These are phyloP conservation scores for Stenopsyche tienmushanensis DNA, from an alignment of 1,140 invertebrate species.

Conservation along the genomic window DNA sequence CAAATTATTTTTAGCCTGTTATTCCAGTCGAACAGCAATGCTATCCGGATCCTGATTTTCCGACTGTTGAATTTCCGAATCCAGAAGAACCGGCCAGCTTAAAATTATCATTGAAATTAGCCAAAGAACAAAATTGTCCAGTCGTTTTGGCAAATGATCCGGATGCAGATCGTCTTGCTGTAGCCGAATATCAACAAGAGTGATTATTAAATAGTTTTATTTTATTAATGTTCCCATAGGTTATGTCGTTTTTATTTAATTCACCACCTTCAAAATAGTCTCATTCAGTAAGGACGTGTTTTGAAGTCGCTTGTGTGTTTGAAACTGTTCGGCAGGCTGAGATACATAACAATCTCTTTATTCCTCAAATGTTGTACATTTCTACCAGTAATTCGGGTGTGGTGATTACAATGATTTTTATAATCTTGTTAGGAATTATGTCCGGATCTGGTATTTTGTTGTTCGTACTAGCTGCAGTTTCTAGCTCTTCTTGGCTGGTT, in stretches of 20 bases:
- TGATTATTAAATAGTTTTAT: constrained; percentile 42
- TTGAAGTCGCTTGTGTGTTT: background rate
- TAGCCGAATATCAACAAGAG: constrained; percentile 74
- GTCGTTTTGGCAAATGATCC: constrained; percentile 97
- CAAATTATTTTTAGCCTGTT: constrained; percentile 24
- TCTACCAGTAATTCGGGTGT: no score
- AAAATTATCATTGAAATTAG: constrained; percentile 81
- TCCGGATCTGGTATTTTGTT: no score
- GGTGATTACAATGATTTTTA: no score
- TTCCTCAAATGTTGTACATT: no score
- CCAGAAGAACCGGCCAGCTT: constrained; percentile 95
- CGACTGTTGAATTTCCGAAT: constrained; percentile 96
- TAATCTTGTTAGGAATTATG: no score
- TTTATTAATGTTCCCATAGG: no score
- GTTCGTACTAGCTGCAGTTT: no score
- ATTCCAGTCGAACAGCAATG: constrained; percentile 78
- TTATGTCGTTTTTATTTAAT: no score
- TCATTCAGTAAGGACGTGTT: background rate
- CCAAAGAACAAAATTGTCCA: constrained; percentile 66
- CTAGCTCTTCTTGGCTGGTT: no score
- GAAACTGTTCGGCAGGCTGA: no score
- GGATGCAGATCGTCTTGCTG: constrained; percentile 94
- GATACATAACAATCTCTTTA: no score
- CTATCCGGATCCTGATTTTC: constrained; percentile 93
- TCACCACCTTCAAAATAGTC: no score